Conservation (phyloP, 2,888 invertebrate genomes). For the Pheosia tremula region DNA sequence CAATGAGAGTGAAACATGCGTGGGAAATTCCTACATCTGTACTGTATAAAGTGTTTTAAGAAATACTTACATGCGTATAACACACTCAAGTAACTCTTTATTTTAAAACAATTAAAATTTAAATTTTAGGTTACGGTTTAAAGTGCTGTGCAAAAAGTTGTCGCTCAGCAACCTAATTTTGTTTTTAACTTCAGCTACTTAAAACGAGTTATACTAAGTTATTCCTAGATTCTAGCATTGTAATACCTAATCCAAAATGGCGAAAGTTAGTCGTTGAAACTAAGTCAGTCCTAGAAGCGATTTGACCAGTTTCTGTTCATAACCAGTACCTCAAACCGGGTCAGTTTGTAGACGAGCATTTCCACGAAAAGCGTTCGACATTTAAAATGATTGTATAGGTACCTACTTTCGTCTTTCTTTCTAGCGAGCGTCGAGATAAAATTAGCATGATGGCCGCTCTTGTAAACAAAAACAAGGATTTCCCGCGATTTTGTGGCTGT, state of each 20-base stretch:
- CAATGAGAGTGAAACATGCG: too few species aligned
- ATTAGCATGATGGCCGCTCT: constrained; percentile 34
- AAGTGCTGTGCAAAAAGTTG: too few species aligned
- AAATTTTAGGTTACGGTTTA: too few species aligned
- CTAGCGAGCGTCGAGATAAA: constrained; percentile 35
- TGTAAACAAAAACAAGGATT: constrained; percentile 51
- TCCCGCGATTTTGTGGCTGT: constrained; percentile 34
- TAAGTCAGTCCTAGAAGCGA: background rate
- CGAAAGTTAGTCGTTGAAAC: background rate
- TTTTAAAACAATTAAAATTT: too few species aligned
- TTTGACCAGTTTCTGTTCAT: constrained; percentile 21
- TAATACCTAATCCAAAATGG: background rate
- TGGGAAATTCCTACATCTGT: too few species aligned
- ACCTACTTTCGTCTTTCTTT: constrained; percentile 41
- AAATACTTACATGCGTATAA: background rate
- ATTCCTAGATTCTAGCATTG: background rate
- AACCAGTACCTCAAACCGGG: constrained; percentile 26
- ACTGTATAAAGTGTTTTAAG: background rate
- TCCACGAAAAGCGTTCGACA: constrained; percentile 32
- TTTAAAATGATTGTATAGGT: constrained; percentile 24
- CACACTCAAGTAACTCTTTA: too few species aligned
- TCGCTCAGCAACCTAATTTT: too few species aligned
- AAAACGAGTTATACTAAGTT: background rate
- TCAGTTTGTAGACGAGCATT: constrained; percentile 28
- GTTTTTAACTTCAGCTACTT: too few species aligned